A percentile compares a stretch with the other conserved stretches of the same genome.
Conservation (phyloP, 1,140 invertebrate genomes). For the Ylistrum balloti region DNA sequence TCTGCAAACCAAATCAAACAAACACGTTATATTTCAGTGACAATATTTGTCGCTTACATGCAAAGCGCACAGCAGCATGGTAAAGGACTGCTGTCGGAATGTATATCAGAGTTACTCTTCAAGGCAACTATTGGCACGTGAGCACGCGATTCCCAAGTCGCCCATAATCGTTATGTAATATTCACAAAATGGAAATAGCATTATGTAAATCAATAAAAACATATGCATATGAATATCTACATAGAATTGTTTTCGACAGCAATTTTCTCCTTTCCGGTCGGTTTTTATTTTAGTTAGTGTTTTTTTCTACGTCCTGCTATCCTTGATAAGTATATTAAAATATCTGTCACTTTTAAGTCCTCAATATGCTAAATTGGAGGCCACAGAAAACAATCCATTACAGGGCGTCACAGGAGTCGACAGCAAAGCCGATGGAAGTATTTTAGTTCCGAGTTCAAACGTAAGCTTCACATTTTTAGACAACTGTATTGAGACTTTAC, state of each 20-base stretch:
- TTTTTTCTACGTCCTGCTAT: too few relatives aligned
- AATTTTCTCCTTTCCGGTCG: background rate
- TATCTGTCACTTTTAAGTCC: too few relatives aligned
- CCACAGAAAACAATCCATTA: too few relatives aligned
- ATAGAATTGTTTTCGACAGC: background rate
- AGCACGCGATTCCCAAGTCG: slow-evolving; percentile 5
- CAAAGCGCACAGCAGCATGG: background rate
- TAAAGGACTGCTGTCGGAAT: background rate
- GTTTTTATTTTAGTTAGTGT: background rate
- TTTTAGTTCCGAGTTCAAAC: too few relatives aligned
- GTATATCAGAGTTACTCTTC: background rate
- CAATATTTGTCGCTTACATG: slow-evolving; percentile 26
- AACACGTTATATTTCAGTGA: background rate
- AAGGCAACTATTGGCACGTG: background rate
- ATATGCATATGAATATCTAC: background rate
- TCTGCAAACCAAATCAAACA: background rate
- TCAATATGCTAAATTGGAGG: too few relatives aligned
- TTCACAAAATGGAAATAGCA: background rate
- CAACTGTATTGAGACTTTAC: too few relatives aligned
- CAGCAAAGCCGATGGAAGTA: too few relatives aligned
- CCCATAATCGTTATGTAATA: slow-evolving; percentile 20
- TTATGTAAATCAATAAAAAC: background rate
- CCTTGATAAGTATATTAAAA: too few relatives aligned
- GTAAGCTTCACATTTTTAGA: too few relatives aligned
- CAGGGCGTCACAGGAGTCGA: too few relatives aligned